Percentiles rank a stretch among this genome's conserved stretches.
phyloP scores from a whole-genome alignment of 1,140 invertebrate genomes.

The Zeugodacus cucurbitae region DNA sequence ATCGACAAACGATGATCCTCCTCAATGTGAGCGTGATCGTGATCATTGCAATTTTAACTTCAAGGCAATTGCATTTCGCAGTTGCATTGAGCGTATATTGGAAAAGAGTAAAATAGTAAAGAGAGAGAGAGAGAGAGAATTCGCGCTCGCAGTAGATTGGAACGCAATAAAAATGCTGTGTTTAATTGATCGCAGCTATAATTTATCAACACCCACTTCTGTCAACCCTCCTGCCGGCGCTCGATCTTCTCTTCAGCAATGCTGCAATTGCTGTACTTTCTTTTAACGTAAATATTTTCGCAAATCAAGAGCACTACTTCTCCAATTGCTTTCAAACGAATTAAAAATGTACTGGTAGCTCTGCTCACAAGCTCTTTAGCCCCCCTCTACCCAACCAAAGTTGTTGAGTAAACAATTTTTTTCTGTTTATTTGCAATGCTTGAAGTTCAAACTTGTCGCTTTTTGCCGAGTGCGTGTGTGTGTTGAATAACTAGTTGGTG shows the following conservation, averaged over 20 bases:
- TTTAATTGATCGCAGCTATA: neutral
- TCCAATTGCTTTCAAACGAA: constrained; percentile 11
- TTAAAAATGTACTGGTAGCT: neutral
- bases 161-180: neutral
- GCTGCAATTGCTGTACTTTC: neutral
- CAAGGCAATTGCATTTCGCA: constrained; percentile 1
- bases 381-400: no score
- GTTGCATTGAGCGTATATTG: neutral
- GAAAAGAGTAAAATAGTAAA: neutral
- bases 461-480: neutral
- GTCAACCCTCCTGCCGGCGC: neutral
- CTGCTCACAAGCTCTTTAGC: no score
- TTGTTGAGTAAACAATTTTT: neutral
- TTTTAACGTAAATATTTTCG: neutral
- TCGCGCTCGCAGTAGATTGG: neutral
- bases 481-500: neutral
- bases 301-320: neutral
- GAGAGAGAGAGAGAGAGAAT: neutral
- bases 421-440: neutral
- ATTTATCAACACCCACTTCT: neutral
- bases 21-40: neutral
- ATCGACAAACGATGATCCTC: neutral
- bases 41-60: neutral
- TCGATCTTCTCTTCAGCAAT: neutral
- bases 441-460: neutral